Evolutionary conservation across 2,888 invertebrate genomes (phyloP).

Genomic region (Cataglyphis rosenhaueri): DNA sequence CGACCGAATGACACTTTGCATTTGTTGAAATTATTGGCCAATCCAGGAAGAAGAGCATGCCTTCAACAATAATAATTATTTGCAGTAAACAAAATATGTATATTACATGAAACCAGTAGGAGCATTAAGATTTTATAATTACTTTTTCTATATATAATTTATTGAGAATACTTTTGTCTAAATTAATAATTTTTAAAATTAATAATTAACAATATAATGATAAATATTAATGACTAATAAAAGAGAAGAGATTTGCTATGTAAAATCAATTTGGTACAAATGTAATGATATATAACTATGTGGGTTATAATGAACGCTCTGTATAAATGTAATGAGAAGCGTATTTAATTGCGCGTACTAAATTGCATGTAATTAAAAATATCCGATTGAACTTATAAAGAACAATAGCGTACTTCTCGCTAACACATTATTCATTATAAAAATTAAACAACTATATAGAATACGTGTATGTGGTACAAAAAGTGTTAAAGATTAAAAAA

Average conservation of each 20-base stretch:
- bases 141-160: neutral
- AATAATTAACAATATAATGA: slow-evolving; percentile 2
- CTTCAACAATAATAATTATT: slow-evolving; percentile 36
- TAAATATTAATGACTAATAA: neutral
- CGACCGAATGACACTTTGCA: slow-evolving; percentile 52
- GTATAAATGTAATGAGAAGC: no score
- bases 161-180: neutral
- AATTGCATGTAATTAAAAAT: neutral
- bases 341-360: neutral
- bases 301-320: neutral
- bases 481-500: neutral
- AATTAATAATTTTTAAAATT: slow-evolving; percentile 2
- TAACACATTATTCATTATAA: neutral
- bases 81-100: neutral
- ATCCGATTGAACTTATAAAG: neutral
- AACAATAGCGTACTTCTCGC: neutral
- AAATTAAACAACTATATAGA: neutral
- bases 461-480: neutral
- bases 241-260: neutral
- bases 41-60: slow-evolving; percentile 25
- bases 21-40: slow-evolving; percentile 51
- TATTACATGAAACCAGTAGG: neutral
- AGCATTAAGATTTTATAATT: neutral
- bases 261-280: neutral
- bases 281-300: neutral